phyloP scores from a whole-genome alignment of 2,888 invertebrate genomes.

The Lysandra bellargus region DNA sequence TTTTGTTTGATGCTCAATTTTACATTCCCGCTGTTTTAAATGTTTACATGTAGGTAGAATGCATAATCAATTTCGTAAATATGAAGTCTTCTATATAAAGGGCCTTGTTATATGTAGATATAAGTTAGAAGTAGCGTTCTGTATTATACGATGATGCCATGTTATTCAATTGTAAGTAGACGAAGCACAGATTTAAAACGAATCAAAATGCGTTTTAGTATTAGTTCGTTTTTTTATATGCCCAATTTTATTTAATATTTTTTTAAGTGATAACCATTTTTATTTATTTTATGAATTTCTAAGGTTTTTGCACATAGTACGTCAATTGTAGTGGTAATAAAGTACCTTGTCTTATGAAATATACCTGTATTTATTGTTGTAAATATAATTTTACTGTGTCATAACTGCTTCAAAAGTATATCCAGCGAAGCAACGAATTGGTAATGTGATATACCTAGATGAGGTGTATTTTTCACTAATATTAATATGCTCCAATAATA shows the following conservation, averaged over 20 bases:
- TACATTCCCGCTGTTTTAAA: conserved; percentile 25
- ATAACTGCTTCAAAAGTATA: conserved; percentile 42
- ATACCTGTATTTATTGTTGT: conserved; percentile 40
- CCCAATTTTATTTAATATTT: conserved; percentile 41
- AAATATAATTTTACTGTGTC: conserved; percentile 31
- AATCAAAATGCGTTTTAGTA: conserved; percentile 76
- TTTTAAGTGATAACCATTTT: conserved; percentile 38
- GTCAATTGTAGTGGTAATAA: conserved; percentile 48
- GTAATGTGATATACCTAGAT: conserved; percentile 46
- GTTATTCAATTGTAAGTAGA: conserved; percentile 52
- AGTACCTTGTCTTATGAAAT: conserved; percentile 47
- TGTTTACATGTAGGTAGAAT: conserved; percentile 30
- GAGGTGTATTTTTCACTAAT: background rate
- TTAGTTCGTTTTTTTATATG: conserved; percentile 63
- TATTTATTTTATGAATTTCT: conserved; percentile 38
- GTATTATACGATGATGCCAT: conserved; percentile 60
- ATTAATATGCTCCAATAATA: background rate
- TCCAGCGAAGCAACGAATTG: conserved; percentile 46
- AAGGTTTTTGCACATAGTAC: conserved; percentile 44
- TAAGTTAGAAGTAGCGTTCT: conserved; percentile 47
- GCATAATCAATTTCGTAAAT: conserved; percentile 33
- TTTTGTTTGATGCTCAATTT: conserved; percentile 28
- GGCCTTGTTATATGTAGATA: conserved; percentile 57
- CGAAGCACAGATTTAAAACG: conserved; percentile 55
- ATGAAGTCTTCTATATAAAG: conserved; percentile 50